Conservation (phyloP, 2,113 vertebrate genomes). For the Seriola rivoliana region DNA sequence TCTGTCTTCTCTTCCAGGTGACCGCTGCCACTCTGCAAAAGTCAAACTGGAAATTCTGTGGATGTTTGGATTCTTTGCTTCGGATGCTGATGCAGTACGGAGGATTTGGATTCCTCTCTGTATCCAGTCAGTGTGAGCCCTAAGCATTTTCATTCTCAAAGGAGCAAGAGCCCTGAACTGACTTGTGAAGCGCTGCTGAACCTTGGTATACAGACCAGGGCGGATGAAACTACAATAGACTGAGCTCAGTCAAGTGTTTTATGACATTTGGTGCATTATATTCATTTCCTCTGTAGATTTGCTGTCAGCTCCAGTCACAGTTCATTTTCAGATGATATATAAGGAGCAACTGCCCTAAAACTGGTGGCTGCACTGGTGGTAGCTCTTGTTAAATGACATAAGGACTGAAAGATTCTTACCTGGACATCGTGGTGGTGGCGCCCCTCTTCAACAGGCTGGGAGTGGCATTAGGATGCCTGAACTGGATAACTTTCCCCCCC, state of each 20-base stretch:
- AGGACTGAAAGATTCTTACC: background rate
- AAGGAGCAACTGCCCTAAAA: background rate
- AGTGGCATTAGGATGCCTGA: conserved; percentile 85
- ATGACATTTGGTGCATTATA: background rate
- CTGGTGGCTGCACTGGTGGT: too few species aligned
- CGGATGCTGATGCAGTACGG: conserved; percentile 36
- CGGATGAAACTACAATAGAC: conserved; percentile 22
- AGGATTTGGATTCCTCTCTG: conserved; percentile 22
- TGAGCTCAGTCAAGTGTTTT: conserved; percentile 8
- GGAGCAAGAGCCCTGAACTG: conserved; percentile 33
- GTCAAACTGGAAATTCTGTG: conserved; percentile 15
- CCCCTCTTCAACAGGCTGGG: conserved; percentile 50
- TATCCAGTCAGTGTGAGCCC: conserved; percentile 8
- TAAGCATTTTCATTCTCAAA: conserved; percentile 25
- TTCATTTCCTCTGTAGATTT: background rate
- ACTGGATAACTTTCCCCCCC: conserved; percentile 83
- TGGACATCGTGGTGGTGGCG: conserved; percentile 48
- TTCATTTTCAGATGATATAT: conserved; percentile 5
- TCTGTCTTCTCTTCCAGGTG: conserved; percentile 73
- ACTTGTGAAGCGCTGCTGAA: background rate
- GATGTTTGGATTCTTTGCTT: conserved; percentile 38
- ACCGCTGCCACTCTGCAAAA: conserved; percentile 36
- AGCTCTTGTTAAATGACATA: background rate
- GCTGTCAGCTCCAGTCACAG: background rate
- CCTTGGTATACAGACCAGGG: background rate